Evolutionary conservation across 1,140 invertebrate species (phyloP).

Genomic region (Wiebesia pumilae): DNA sequence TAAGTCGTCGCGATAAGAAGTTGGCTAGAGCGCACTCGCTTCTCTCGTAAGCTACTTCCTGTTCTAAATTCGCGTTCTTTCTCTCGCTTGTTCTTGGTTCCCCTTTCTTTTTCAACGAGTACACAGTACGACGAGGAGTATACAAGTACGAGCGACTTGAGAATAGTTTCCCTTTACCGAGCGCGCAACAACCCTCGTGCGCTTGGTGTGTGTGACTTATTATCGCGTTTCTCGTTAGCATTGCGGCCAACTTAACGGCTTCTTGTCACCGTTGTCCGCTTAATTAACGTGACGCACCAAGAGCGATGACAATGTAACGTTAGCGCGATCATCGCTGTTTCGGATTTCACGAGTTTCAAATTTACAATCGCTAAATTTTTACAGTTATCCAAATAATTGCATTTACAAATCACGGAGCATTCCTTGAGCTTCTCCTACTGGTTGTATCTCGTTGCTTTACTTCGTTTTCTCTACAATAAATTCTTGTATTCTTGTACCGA

Average conservation of each 20-base stretch:
- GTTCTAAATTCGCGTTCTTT: not conserved
- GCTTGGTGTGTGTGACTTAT: not conserved
- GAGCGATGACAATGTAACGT: not conserved
- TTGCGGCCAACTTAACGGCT: slow-evolving; percentile 1
- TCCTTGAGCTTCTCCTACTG: too few species aligned
- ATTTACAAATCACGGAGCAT: too few species aligned
- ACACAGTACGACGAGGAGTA: not conserved
- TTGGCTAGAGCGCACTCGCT: not conserved
- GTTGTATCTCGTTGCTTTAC: too few species aligned
- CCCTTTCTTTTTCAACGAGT: not conserved
- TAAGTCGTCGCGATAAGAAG: slow-evolving; percentile 1
- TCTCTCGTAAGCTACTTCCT: slow-evolving; percentile 14
- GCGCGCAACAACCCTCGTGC: not conserved
- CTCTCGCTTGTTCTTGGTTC: not conserved
- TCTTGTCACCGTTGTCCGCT: not conserved
- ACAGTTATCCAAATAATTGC: too few species aligned
- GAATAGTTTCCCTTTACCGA: not conserved
- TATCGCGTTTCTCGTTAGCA: slow-evolving; percentile 23
- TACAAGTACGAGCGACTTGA: not conserved
- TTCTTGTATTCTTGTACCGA: too few species aligned
- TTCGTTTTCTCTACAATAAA: too few species aligned
- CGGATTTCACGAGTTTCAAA: not conserved
- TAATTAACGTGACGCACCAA: not conserved
- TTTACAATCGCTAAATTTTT: not conserved
- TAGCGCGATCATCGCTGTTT: not conserved